phyloP scores from a whole-genome alignment of 2,888 invertebrate genomes.

The Shargacucullia verbasci region DNA sequence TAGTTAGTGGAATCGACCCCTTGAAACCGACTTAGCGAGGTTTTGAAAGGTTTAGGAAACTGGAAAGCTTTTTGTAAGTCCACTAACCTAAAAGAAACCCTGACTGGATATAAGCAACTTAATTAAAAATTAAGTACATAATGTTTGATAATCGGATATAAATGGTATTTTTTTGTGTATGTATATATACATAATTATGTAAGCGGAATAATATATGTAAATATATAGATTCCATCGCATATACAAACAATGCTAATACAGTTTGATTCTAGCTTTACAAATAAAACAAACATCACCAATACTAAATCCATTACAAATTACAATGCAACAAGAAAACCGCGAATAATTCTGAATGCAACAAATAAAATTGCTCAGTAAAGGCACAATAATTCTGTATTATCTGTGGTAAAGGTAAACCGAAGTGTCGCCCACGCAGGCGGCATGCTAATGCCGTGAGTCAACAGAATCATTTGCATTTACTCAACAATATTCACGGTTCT shows the following conservation, averaged over 20 bases:
- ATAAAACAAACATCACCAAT: not conserved
- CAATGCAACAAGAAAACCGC: not conserved
- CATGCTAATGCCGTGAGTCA: constrained; percentile 61
- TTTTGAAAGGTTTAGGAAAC: no score
- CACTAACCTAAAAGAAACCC: no score
- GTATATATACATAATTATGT: no score
- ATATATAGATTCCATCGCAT: no score
- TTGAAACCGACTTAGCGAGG: no score
- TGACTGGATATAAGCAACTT: no score
- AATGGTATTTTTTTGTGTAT: no score
- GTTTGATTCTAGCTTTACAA: not conserved
- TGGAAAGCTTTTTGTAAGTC: no score
- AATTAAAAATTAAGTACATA: no score
- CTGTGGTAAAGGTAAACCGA: constrained; percentile 1
- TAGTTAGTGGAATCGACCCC: no score
- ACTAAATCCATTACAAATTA: not conserved
- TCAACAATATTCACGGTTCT: constrained; percentile 21
- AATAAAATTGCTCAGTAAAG: constrained; percentile 31
- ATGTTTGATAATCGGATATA: no score
- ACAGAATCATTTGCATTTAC: constrained; percentile 55
- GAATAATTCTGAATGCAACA: constrained; percentile 30
- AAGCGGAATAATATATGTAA: constrained; percentile 2
- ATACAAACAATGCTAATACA: no score
- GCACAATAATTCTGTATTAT: constrained; percentile 15
- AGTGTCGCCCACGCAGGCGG: constrained; percentile 45